Conservation (phyloP, 2,888 invertebrate species). For the Sicus ferrugineus region DNA sequence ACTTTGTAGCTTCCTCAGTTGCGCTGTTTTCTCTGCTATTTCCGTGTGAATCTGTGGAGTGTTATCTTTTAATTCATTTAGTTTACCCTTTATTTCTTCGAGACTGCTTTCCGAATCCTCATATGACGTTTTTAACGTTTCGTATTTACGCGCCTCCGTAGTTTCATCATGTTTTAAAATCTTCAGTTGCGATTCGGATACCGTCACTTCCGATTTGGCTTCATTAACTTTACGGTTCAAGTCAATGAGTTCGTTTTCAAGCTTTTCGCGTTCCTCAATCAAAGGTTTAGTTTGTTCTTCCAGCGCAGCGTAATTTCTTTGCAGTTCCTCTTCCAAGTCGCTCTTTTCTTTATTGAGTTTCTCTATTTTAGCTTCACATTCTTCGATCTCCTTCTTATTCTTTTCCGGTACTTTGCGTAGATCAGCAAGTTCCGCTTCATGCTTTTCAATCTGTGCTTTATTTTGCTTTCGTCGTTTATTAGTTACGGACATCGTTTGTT, state of each 20-base stretch:
- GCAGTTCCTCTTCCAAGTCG: slow-evolving; percentile 69
- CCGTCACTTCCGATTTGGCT: slow-evolving; percentile 68
- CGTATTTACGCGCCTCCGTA: slow-evolving; percentile 59
- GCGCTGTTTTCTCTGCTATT: slow-evolving; percentile 62
- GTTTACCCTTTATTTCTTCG: slow-evolving; percentile 71
- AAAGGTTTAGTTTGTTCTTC: slow-evolving; percentile 68
- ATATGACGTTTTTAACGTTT: slow-evolving; percentile 52
- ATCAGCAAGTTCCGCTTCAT: slow-evolving; percentile 74
- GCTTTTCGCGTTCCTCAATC: slow-evolving; percentile 67
- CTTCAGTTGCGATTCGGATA: slow-evolving; percentile 81
- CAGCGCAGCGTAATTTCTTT: slow-evolving; percentile 68
- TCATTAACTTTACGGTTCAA: slow-evolving; percentile 76
- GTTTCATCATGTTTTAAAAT: slow-evolving; percentile 68
- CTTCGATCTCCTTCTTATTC: slow-evolving; percentile 74
- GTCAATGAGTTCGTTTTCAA: slow-evolving; percentile 72
- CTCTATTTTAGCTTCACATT: slow-evolving; percentile 69
- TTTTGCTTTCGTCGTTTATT: slow-evolving; percentile 81
- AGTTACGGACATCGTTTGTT: slow-evolving; percentile 73
- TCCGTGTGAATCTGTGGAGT: slow-evolving; percentile 65
- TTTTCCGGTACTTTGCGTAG: slow-evolving; percentile 75
- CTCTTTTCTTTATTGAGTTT: slow-evolving; percentile 69
- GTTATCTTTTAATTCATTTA: slow-evolving; percentile 69
- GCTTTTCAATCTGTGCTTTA: slow-evolving; percentile 72
- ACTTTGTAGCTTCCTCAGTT: slow-evolving; percentile 52
- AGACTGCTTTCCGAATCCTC: slow-evolving; percentile 69